A percentile compares a stretch with the other conserved stretches of the same genome.
These are phyloP conservation scores for Keiferia lycopersicella DNA, from an alignment of 2,888 invertebrate genomes.

Conservation along the genomic window DNA sequence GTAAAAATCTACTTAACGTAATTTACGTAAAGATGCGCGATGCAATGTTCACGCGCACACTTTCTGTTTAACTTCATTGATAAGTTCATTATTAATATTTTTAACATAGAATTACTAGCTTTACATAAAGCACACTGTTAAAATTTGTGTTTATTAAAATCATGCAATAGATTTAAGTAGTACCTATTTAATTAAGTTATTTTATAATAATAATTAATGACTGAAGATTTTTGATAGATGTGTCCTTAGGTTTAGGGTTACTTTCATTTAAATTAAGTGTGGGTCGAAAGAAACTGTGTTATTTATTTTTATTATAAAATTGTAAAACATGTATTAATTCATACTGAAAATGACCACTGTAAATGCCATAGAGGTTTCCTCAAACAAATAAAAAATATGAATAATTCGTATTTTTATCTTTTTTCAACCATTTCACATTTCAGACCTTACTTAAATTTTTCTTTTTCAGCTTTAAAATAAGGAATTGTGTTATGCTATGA, in stretches of 20 bases:
- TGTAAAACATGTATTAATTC: slow-evolving; percentile 37
- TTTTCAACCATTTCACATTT: neutral
- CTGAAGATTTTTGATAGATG: slow-evolving; percentile 21
- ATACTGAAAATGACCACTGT: slow-evolving; percentile 50
- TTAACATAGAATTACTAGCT: neutral
- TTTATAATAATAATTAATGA: slow-evolving; percentile 14
- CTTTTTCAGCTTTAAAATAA: neutral
- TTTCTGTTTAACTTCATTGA: neutral
- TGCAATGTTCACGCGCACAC: neutral
- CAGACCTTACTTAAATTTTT: neutral
- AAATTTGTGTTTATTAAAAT: slow-evolving; percentile 14
- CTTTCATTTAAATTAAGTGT: slow-evolving; percentile 35
- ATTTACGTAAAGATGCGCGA: neutral
- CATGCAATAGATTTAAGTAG: slow-evolving; percentile 19
- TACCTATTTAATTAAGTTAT: slow-evolving; percentile 19
- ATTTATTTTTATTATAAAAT: slow-evolving; percentile 51
- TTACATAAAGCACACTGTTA: neutral
- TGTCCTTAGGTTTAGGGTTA: slow-evolving; percentile 15
- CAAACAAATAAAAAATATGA: slow-evolving; percentile 53
- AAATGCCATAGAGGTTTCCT: slow-evolving; percentile 72
- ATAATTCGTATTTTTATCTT: neutral
- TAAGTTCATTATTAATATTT: neutral
- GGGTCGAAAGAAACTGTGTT: slow-evolving; percentile 50
- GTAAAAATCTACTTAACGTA: neutral
- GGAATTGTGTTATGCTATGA: neutral